A percentile compares a stretch with the other conserved stretches of the same genome.
Conservation (phyloP, 2,888 invertebrate genomes). For the Cryptocheilus praepositus region DNA sequence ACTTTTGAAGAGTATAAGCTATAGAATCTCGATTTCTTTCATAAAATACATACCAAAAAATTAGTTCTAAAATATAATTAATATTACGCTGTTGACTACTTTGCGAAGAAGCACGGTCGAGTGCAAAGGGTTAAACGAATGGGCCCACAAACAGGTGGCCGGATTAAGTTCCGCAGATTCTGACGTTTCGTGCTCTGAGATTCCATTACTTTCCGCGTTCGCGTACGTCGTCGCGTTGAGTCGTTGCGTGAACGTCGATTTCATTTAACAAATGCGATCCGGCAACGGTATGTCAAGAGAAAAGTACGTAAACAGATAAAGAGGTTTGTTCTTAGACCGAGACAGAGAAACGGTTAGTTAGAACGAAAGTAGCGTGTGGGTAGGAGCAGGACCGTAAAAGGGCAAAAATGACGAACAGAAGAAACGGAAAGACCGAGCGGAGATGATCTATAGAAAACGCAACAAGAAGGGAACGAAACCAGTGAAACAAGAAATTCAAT, state of each 20-base stretch:
- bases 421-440: constrained; percentile 36
- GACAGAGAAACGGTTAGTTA: background rate
- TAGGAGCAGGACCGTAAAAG: too few species aligned
- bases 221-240: too few species aligned
- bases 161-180: too few species aligned
- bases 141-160: too few species aligned
- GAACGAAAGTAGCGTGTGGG: constrained; percentile 40
- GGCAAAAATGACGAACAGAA: constrained; percentile 22
- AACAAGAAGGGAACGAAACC: constrained; percentile 45
- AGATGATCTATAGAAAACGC: background rate
- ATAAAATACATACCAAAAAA: too few species aligned
- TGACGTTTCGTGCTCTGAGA: background rate
- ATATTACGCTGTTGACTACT: too few species aligned
- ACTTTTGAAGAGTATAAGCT: too few species aligned
- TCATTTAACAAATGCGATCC: constrained; percentile 34
- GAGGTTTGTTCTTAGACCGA: background rate
- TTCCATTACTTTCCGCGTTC: too few species aligned
- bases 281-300: constrained; percentile 31
- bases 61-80: too few species aligned
- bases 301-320: background rate
- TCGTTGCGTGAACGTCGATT: constrained; percentile 51
- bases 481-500: background rate
- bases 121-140: too few species aligned
- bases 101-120: too few species aligned
- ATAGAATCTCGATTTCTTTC: too few species aligned